Conservation (phyloP, 2,888 invertebrate genomes). For the Rosalia funebris region DNA sequence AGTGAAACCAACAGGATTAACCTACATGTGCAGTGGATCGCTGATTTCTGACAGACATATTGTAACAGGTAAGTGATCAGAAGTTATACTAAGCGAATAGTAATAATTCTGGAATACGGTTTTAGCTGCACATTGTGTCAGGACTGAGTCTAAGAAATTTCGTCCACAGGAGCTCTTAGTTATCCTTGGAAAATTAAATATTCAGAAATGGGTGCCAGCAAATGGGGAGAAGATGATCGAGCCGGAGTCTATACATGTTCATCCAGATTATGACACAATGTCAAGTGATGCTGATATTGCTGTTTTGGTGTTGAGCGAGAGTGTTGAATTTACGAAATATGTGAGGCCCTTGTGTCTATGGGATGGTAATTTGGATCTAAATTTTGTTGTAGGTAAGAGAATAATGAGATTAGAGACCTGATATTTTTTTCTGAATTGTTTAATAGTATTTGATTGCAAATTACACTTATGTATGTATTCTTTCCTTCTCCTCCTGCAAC, state of each 20-base stretch:
- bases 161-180: slow-evolving; percentile 51
- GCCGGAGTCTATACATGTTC: slow-evolving; percentile 63
- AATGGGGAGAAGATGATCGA: slow-evolving; percentile 50
- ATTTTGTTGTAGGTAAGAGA: slow-evolving; percentile 51
- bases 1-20: slow-evolving; percentile 53
- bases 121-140: slow-evolving; percentile 59
- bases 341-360: slow-evolving; percentile 73
- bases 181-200: slow-evolving; percentile 53
- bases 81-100: neutral
- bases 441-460: no score
- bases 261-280: slow-evolving; percentile 69
- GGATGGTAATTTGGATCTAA: slow-evolving; percentile 61
- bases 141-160: slow-evolving; percentile 40
- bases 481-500: no score
- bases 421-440: no score
- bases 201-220: slow-evolving; percentile 48
- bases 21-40: slow-evolving; percentile 60
- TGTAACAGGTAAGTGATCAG: slow-evolving; percentile 57
- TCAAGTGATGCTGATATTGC: slow-evolving; percentile 70
- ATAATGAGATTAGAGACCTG: no score
- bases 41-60: slow-evolving; percentile 58
- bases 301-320: slow-evolving; percentile 66
- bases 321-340: slow-evolving; percentile 66
- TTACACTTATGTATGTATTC: no score
- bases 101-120: neutral